Conservation (phyloP, 1,140 invertebrate species). For the Drosophila varians region DNA sequence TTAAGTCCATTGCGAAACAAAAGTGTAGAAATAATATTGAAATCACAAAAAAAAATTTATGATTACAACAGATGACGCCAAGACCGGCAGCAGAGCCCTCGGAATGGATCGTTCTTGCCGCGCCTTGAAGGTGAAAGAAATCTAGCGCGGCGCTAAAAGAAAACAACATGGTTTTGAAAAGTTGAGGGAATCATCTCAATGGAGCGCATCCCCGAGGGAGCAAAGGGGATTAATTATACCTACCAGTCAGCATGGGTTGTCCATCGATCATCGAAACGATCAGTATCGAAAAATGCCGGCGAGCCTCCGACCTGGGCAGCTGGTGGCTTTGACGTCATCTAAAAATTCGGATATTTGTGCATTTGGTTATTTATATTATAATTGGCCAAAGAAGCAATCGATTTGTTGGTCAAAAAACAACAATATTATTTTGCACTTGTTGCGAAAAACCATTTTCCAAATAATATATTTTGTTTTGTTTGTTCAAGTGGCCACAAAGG, state of each 20-base stretch:
- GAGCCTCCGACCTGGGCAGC: constrained; percentile 37
- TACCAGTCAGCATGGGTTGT: constrained; percentile 46
- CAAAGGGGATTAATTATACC: constrained; percentile 33
- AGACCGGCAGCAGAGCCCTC: constrained; percentile 10
- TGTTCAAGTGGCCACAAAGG: constrained; percentile 40
- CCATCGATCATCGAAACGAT: constrained; percentile 23
- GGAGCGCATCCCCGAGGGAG: constrained; percentile 16
- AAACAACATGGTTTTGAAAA: constrained; percentile 19
- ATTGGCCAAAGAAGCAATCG: not conserved
- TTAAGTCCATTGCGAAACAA: constrained; percentile 67
- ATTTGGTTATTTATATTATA: constrained; percentile 11
- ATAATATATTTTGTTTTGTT: constrained; percentile 15
- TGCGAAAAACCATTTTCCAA: constrained; percentile 7
- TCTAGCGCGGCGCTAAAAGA: constrained; percentile 36
- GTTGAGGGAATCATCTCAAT: constrained; percentile 2
- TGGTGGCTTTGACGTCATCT: constrained; percentile 72
- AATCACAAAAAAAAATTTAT: constrained; percentile 68
- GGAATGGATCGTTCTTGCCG: constrained; percentile 18
- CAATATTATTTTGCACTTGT: constrained; percentile 16
- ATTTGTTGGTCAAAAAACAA: constrained; percentile 19
- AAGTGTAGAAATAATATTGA: constrained; percentile 35
- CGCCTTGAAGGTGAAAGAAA: constrained; percentile 11
- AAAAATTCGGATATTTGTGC: constrained; percentile 10
- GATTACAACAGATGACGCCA: constrained; percentile 76
- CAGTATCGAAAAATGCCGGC: constrained; percentile 9